Evolutionary conservation across 2,797 vertebrate genomes (phyloP).

Genomic region (Acanthopagrus latus): DNA sequence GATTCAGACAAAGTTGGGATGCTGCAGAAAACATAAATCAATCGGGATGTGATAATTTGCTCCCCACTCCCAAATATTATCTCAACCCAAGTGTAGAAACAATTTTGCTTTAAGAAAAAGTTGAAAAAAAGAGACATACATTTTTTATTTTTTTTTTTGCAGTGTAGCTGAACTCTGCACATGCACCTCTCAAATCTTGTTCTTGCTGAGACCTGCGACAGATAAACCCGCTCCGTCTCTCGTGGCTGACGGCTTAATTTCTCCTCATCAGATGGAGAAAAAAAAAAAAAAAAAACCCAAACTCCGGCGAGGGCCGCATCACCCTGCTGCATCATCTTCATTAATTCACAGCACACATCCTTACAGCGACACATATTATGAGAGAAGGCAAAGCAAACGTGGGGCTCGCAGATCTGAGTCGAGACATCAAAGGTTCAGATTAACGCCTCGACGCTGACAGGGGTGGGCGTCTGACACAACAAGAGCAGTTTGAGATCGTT

Average conservation of each 20-base stretch:
- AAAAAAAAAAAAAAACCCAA: too few relatives aligned
- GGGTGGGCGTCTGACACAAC: conserved; percentile 38
- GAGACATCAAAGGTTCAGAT: conserved; percentile 54
- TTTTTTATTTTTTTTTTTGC: conserved; percentile 1
- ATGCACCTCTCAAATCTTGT: conserved; percentile 26
- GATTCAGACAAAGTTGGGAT: too few relatives aligned
- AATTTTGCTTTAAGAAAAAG: background rate
- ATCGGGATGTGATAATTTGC: too few relatives aligned
- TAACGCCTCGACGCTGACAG: conserved; percentile 30
- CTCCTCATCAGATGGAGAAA: conserved; percentile 30
- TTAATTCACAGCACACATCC: conserved; percentile 34
- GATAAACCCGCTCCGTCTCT: conserved; percentile 17
- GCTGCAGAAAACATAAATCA: too few relatives aligned
- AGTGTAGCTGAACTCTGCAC: conserved; percentile 16
- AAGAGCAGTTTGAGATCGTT: conserved; percentile 36
- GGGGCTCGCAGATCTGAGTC: conserved; percentile 35
- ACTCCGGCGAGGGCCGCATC: conserved; percentile 13
- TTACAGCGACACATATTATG: conserved; percentile 19
- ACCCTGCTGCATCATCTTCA: conserved; percentile 28
- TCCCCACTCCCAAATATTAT: background rate
- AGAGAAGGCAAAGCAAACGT: conserved; percentile 30
- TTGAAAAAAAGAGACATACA: background rate
- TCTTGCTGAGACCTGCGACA: conserved; percentile 30
- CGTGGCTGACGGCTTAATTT: conserved; percentile 50
- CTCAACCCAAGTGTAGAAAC: background rate